Evolutionary conservation across 2,888 invertebrate species (phyloP), one percentile per base, ranked within the genome.

Genomic region (Fissipunctia ypsillon): DNA sequence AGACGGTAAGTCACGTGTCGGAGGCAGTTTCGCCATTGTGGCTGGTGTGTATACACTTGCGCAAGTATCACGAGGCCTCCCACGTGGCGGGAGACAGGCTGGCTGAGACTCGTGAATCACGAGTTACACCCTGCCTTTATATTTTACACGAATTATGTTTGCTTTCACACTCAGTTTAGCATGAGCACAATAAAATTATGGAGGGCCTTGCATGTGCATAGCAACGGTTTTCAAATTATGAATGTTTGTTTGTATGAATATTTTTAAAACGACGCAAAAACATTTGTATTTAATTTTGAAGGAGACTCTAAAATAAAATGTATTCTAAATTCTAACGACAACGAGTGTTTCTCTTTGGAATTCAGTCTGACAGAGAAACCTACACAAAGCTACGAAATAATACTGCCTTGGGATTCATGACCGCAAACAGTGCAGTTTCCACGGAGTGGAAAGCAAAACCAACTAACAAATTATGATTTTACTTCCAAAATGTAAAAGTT

Each of bases 61-160:
- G 84, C 80, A 89, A 89, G 76, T 25, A 73, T 78, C 83, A 84
- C 79, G 79, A 76, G 86, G 85, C 87, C 85, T 75, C 89, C 91
- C 91, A 91, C 90, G 89, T 89, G 90, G 85, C 63, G 50, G 85
- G 84, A 89, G 88, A 87, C 84, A 86, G 78, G 67, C 81, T 76
- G 80, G 78, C 80, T 84, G 77, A 63, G 78, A 67, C 85, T 78
- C 84, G 85, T 88, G 87, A 88, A 83, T 87, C 87, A 88, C 84
- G 45, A 75, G 75, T 60, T 69, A 71, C 56, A 80, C 71, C 71
- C 50, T 71, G 73, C 64, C 70, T 80, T 73, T 80, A 80, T 65
- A 69, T 77, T 60, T 66, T 60, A 69, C 16, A 61, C 50, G 57
- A 72, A 74, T 64, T 64, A 73, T 65, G 50, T 78, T 78, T 75